Base-by-base conservation (phyloP, 2,113 vertebrate genomes). In the Aix galericulata region DNA sequence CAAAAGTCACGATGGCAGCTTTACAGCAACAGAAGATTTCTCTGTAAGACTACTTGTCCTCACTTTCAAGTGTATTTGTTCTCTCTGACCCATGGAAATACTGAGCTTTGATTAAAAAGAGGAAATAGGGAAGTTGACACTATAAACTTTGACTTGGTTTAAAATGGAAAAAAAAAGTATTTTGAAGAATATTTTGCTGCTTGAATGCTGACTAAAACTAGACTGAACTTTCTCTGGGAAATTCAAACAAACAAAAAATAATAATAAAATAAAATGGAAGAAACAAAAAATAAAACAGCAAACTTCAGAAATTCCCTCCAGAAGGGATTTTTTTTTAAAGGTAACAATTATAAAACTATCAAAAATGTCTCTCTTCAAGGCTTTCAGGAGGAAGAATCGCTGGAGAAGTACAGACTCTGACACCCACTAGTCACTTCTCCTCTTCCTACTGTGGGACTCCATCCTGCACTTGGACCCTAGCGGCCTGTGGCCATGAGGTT, bases 331-430 rank as follows among this genome's bases (percentile, higher is more conserved):
- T 91, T 91, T 62, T 86, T 91, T 62, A 84, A 52, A 87, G 69
- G 86, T 96, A 96, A 91, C 81, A 87, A 87, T 86, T 94, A 91
- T 85, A 91, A 94, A 94, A 53, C 84, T 89, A 95, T 95, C 26
- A 89, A 79, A 96, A 96, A 60, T 11, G 22, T 87, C 62, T 92
- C 55, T 80, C 52, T 91, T 93, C 66, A 89, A 91, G 89, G 62
- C 53, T 91, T 94, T 93, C 77, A 79, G 66, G 79, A 92, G 34
- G 86, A 87, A 93, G 18, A 11, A 58, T 79, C 74, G 20, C 58
- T 53, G 34, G 7, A 58, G 48, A 84, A 64, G 9, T 89, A 92
- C 74, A 89, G 31, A 44, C 34, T 82, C 81, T 89, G 52, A 76
- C 64, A 92, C 81, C 44, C 58, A n/a, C 2, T 6, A 89, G 64